Evolutionary conservation across 2,797 vertebrate species (phyloP), one percentile per base, ranked within the genome.

Genomic region (Onychomys torridus): DNA sequence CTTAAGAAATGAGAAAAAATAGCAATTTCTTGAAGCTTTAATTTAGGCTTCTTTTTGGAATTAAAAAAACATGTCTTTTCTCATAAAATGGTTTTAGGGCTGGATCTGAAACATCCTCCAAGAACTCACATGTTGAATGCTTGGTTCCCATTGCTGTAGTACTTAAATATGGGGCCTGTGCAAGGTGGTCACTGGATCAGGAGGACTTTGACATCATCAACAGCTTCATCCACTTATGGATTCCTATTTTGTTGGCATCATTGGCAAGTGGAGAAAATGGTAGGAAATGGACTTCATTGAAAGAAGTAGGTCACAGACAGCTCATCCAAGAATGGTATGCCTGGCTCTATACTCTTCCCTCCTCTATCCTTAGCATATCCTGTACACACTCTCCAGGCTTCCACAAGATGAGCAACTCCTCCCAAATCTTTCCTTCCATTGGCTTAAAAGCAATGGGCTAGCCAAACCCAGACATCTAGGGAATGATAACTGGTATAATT

Each of bases 1-100:
- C 2, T 29, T 90, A 49, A 78, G 27, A 94, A 92, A 85, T 82
- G 7, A 92, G 17, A 52, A 52, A 88, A 95, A 77, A 49, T 46
- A 93, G 43, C 10, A 86, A 49, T 46, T 40, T 88, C 37, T 55
- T 91, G 43, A 93, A 23, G 12, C 73, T 76, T 95, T 77, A 17
- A 81, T 23, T 91, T 71, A 79, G 27, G 7, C n/a, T 40, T 87
- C 1, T 49, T 96, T 95, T 71, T 86, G 34, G 6, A n/a, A 78
- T 89, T 75, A 52, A 13, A 52, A 52, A 52, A 93, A 96, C 75
- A 79, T 71, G 7, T 90, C 77, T 8, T 86, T 83, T 95, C 32
- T 94, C 34, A 40, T 82, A 94, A 92, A 88, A 82, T 82, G 23
- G 12, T 77, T 49, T 90, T 25, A 52, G 14, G 23, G 14, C 9